Conservation (phyloP, 2,797 vertebrate species). For the Manis pentadactyla region DNA sequence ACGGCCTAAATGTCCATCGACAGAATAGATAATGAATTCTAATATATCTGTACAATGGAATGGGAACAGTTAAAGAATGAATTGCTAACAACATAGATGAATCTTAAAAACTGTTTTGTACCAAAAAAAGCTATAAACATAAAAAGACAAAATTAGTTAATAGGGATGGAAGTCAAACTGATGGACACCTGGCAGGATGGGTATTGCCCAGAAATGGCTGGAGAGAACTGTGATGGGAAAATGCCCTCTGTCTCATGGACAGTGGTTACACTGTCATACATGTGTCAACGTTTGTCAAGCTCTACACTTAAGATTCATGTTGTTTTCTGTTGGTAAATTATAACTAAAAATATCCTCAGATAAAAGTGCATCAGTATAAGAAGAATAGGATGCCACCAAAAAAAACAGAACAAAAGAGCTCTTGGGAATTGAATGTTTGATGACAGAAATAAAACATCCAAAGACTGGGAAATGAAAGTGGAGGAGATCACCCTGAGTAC, state of each 20-base stretch:
- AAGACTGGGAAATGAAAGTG: background rate
- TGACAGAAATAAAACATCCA: background rate
- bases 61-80: background rate
- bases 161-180: too few species aligned
- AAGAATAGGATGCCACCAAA: accelerated
- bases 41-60: background rate
- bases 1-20: background rate
- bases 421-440: background rate
- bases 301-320: background rate
- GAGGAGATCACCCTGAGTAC: background rate
- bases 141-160: background rate
- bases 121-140: background rate
- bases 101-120: background rate
- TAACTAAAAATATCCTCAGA: background rate
- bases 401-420: background rate
- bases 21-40: background rate
- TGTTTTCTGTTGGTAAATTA: background rate
- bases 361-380: accelerated
- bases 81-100: too few species aligned
- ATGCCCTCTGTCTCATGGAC: background rate
- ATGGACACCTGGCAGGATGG: too few species aligned
- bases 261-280: too few species aligned
- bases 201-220: background rate
- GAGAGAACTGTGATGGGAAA: background rate
- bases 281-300: background rate